Base-by-base conservation (phyloP, 1,140 invertebrate species). In the Lepidurus couesii region DNA sequence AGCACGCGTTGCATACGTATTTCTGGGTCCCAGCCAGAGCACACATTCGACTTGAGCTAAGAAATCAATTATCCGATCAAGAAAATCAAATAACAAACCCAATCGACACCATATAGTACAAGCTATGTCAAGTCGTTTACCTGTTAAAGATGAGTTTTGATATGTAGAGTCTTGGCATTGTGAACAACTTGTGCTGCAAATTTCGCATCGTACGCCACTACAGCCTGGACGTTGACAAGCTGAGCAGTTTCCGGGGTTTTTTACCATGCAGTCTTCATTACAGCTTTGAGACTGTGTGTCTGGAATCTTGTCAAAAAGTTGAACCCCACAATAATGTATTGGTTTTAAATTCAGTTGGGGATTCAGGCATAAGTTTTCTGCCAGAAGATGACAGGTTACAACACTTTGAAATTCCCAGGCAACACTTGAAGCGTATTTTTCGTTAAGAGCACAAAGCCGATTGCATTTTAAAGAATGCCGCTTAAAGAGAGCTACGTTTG, bases 201-300 rank as follows among this genome's bases (percentile, higher is more conserved):
- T 65, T 65, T 65, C 53, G 53, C 53, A 65, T 4, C 2, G 53
- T 65, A 7, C 6, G 1, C 13, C 53, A 13, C 0, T 4, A 65
- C 53, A 65, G n/a, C 53, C 53, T n/a, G 53, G 53, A 13, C 53
- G 16, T 65, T 65, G 53, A 65, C 53, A 65, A 65, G 53, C 13
- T 16, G 53, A 65, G 3, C 53, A 65, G 1, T 65, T 65, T 16
- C 13, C 53, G 1, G 53, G n/a, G n/a, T 65, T 65, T 9, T 65
- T 9, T 13, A 16, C 1, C 4, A 65, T 65, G 13, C 53, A 65
- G n/a, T 65, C 13, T 65, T 65, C 9, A 2, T 65, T 65, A 21
- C 53, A 65, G 8, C 16, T 21, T 9, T n/a, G 9, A 16, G 1
- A 0, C 13, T 13, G 53, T 0, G 53, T n/a, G 21, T 65, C 53